Evolutionary conservation across 2,113 vertebrate species (phyloP).

Genomic region (Cathartes aura): DNA sequence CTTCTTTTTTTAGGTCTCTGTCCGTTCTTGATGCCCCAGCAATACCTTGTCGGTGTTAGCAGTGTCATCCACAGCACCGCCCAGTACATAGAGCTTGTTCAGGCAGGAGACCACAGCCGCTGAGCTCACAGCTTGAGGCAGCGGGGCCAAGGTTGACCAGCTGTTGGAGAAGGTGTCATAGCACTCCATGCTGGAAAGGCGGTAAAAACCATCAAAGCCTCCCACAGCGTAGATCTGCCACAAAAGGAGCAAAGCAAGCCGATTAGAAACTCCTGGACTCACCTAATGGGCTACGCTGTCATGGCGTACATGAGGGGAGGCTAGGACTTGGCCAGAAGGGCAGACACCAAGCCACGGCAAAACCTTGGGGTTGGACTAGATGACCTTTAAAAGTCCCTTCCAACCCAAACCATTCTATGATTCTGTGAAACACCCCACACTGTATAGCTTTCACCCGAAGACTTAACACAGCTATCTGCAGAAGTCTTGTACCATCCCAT

Average conservation of each 20-base stretch:
- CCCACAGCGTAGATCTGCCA: slow-evolving; percentile 77
- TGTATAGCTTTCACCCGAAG: background rate
- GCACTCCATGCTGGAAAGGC: slow-evolving; percentile 77
- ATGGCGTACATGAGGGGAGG: accelerated
- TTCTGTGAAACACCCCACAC: background rate
- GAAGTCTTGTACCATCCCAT: background rate
- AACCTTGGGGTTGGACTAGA: background rate
- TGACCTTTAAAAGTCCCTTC: background rate
- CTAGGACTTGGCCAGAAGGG: background rate
- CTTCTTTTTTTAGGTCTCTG: background rate
- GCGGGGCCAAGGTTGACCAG: slow-evolving; percentile 63
- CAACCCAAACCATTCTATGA: background rate
- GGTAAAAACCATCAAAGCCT: slow-evolving; percentile 76
- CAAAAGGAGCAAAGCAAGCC: background rate
- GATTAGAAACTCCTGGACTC: background rate
- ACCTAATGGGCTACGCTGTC: accelerated
- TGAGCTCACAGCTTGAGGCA: slow-evolving; percentile 77
- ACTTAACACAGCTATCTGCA: background rate
- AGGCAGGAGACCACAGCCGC: slow-evolving; percentile 70
- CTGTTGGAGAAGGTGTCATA: slow-evolving; percentile 79
- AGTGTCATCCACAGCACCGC: slow-evolving; percentile 73
- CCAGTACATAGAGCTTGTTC: slow-evolving; percentile 78
- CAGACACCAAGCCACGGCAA: background rate
- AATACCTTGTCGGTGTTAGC: slow-evolving; percentile 77
- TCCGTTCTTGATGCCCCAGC: background rate